Conservation (phyloP, 2,113 vertebrate species). For the Spilogale gracilis region DNA sequence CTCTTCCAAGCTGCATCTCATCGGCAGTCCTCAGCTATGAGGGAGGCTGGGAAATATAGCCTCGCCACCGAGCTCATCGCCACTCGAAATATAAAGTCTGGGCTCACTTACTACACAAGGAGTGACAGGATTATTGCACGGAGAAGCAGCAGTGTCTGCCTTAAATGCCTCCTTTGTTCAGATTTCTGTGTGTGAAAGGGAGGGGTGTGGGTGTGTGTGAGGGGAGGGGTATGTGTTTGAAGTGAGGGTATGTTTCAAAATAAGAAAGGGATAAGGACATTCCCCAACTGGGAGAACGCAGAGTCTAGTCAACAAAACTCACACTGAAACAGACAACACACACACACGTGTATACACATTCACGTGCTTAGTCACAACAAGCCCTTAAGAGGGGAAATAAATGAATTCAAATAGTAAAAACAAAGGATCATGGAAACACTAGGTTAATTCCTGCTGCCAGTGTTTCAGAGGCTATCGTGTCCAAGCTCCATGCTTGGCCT, state of each 20-base stretch:
- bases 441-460: background rate
- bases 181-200: background rate
- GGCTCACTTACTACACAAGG: background rate
- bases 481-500: background rate
- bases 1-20: background rate
- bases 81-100: background rate
- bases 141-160: background rate
- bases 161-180: background rate
- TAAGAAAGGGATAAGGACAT: constrained; percentile 5
- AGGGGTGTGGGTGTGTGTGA: background rate
- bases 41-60: background rate
- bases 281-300: background rate
- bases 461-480: background rate
- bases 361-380: background rate
- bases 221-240: background rate
- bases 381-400: background rate
- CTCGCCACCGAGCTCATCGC: background rate
- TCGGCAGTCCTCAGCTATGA: background rate
- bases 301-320: background rate
- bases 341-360: background rate
- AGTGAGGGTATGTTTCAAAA: background rate
- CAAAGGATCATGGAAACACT: background rate
- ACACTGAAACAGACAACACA: background rate
- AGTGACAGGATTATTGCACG: background rate
- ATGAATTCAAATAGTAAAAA: background rate